Base-by-base conservation (phyloP, 2,888 invertebrate species). In the Strigamia transsilvanica region DNA sequence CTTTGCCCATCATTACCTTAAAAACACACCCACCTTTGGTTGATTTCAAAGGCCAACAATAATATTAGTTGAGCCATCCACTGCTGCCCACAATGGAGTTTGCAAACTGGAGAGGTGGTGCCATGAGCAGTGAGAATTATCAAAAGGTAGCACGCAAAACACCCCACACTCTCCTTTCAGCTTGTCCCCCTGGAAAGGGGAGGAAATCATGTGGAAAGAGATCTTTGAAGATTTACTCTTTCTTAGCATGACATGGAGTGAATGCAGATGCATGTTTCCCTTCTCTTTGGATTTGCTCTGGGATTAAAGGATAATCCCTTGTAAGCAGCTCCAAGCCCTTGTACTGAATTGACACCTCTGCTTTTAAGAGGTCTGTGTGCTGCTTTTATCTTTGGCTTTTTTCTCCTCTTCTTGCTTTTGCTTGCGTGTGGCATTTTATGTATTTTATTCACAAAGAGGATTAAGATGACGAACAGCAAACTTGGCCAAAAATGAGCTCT, bases 351-450 rank as follows among this genome's bases (percentile, higher is more conserved):
- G 66, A 66, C 66, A 66, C 66, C 66, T 7, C 13, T 27, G 66
- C 66, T 66, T 66, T 66, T 27, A 66, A 66, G 66, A 66, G 66
- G 66, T 27, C 13, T 66, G 66, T 61, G 61, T 21, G 61, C n/a
- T n/a, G 27, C 2, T 66, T 66, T 66, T 27, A 10, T 13, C 27
- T 27, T 27, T 3, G 51, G 18, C 23, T 18, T 15, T 61, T 61
- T 61, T 61, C 61, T 61, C 18, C 61, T n/a, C n/a, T 23, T 2
- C 21, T n/a, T 10, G 46, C 46, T 61, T 61, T 18, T 61, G 61
- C 61, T 61, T 61, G 61, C 61, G 61, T 61, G 61, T 61, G 61
- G 61, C 61, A 61, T 61, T 61, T 61, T 18, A 61, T 61, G 61
- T 61, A 61, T 61, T 61, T 61, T 61, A 61, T 18, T 61, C 61